Evolutionary conservation across 2,797 vertebrate genomes (phyloP).

Genomic region (Buphagus erythrorhynchus): DNA sequence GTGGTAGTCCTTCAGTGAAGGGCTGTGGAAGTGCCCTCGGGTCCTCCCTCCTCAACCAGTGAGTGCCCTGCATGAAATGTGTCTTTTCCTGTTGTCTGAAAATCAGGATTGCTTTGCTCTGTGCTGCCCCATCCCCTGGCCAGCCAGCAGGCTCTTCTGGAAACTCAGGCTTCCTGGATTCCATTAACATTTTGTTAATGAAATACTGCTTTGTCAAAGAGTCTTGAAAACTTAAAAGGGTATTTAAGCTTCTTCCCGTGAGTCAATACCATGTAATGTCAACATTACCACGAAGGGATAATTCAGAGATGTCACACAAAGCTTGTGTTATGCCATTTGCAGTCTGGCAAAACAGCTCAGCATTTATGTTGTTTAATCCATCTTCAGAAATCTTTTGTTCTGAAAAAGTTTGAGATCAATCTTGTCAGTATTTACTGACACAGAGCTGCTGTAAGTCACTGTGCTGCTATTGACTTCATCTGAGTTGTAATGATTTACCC

Average conservation of each 20-base stretch:
- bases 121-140: neutral
- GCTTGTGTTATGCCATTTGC: slow-evolving; percentile 59
- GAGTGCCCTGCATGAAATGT: neutral
- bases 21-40: neutral
- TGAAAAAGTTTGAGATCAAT: slow-evolving; percentile 55
- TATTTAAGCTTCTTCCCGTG: slow-evolving; percentile 62
- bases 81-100: neutral
- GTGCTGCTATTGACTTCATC: slow-evolving; percentile 22
- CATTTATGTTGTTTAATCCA: slow-evolving; percentile 53
- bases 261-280: slow-evolving; percentile 64
- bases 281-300: slow-evolving; percentile 53
- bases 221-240: slow-evolving; percentile 63
- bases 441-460: slow-evolving; percentile 51
- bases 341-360: slow-evolving; percentile 52
- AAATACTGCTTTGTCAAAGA: slow-evolving; percentile 65
- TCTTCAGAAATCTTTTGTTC: slow-evolving; percentile 63
- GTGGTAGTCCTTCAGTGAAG: slow-evolving; percentile 20
- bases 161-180: neutral
- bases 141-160: neutral
- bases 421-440: slow-evolving; percentile 47
- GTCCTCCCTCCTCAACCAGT: neutral
- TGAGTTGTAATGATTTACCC: neutral
- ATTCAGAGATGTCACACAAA: slow-evolving; percentile 59
- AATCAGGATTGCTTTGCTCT: neutral
- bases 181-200: slow-evolving; percentile 69